Percentiles rank a stretch among this genome's conserved stretches.
phyloP scores from a whole-genome alignment of 1,140 invertebrate genomes.

The Bombus ignitus region DNA sequence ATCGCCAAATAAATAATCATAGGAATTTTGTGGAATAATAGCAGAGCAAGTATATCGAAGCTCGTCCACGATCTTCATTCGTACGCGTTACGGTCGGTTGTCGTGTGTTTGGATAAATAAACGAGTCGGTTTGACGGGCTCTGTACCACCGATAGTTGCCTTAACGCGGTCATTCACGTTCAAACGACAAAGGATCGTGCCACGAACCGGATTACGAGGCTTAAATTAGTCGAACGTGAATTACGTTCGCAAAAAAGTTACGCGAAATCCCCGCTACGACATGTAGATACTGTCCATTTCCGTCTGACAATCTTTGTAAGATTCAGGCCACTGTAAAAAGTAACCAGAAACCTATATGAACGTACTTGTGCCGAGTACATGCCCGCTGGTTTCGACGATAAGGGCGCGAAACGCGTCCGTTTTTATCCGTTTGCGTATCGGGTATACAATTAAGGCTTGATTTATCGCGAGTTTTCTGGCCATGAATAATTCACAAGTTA shows the following conservation, averaged over 20 bases:
- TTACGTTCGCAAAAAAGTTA: neutral
- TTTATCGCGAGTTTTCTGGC: constrained; percentile 52
- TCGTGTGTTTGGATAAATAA: neutral
- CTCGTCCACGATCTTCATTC: neutral
- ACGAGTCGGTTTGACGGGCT: neutral
- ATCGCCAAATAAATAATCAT: neutral
- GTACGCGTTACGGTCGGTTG: neutral
- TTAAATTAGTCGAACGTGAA: neutral
- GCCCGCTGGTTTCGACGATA: neutral
- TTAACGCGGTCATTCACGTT: neutral
- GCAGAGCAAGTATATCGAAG: neutral
- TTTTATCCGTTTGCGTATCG: constrained; percentile 57
- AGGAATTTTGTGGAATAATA: neutral
- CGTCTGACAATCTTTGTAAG: neutral
- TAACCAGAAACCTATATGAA: neutral
- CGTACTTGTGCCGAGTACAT: neutral
- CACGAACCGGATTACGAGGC: neutral
- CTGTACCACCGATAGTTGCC: neutral
- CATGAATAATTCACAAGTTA: constrained; percentile 62
- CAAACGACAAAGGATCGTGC: neutral
- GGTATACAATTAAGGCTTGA: constrained; percentile 51
- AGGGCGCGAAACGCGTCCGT: constrained; percentile 36
- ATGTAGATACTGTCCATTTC: neutral
- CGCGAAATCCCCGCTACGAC: too few relatives aligned
- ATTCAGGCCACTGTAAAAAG: neutral